Base-by-base conservation (phyloP, 2,888 invertebrate genomes). In the Gymnocheta viridis region DNA sequence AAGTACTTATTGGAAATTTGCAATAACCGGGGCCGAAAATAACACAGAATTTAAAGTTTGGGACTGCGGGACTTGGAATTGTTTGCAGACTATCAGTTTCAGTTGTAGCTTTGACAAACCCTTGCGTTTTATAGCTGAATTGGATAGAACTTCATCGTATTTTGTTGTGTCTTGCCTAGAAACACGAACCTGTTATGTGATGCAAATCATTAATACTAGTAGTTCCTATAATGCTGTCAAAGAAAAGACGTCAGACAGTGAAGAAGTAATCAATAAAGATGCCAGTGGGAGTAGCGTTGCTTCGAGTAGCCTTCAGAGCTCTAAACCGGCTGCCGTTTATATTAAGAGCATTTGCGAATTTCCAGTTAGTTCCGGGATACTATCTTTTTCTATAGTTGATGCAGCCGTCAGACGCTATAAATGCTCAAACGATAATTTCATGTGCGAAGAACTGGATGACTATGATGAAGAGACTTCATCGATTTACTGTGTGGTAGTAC, bases 51-150 rank as follows among this genome's bases (percentile, higher is more conserved):
- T 99, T 72, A 98, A 98, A 92, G 93, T 96, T 60, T 99, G 98
- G 98, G 97, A 97, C 7, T 99, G 98, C 91, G 97, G 98, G 89
- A 94, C 96, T 0, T 99, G 99, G 99, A 94, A 94, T 62, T 98
- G 98, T 89, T 93, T 98, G n/a, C 99, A 98, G 91, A 97, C 96
- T 0, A 94, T 98, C 44, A 94, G 93, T 35, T 96, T 97, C 89
- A 86, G 81, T 9, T 86, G 86, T 1, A 93, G 95, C 0, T 85
- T 76, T 9, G 87, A 86, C 5, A 84, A 86, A 47, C 72, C 89
- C 10, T 85, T 88, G 0, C 86, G 87, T 58, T 92, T 92, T 41
- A 90, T 91, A 91, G 96, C 96, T 0, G 94, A 95, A 87, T 93
- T 98, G 69, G 98, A 99, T 92, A 93, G 96, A 58, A 96, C 96